phyloP scores from a whole-genome alignment of 2,113 vertebrate genomes.

The Anoura caudifer region DNA sequence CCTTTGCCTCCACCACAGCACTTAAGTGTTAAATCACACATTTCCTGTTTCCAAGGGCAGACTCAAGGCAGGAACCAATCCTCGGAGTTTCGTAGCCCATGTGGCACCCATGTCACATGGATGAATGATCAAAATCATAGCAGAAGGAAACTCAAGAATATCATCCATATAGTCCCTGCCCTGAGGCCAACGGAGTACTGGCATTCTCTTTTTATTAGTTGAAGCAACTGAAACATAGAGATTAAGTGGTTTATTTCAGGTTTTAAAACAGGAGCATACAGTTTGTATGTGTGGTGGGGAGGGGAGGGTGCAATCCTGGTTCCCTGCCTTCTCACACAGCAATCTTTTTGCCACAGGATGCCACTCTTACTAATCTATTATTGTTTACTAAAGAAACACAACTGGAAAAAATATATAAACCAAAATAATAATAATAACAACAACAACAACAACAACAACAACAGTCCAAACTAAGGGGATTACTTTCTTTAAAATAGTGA shows the following conservation, averaged over 20 bases:
- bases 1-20: not conserved
- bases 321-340: not conserved
- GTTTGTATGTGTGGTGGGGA: not conserved
- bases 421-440: not conserved
- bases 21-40: not conserved
- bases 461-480: not conserved
- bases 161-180: not conserved
- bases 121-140: not conserved
- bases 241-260: not conserved
- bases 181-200: not conserved
- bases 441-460: not conserved
- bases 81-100: not conserved
- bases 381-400: not conserved
- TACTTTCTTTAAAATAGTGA: not conserved
- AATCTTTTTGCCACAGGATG: not conserved
- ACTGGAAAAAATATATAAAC: not conserved
- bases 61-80: not conserved
- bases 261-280: not conserved
- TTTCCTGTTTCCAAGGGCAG: not conserved
- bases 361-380: not conserved
- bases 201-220: not conserved
- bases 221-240: not conserved
- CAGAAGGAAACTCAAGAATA: not conserved
- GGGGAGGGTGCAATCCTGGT: not conserved
- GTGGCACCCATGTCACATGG: not conserved